A percentile compares a stretch with the other conserved stretches of the same genome.
These are phyloP conservation scores for Fregata magnificens DNA, from an alignment of 2,113 vertebrate species.

Conservation along the genomic window DNA sequence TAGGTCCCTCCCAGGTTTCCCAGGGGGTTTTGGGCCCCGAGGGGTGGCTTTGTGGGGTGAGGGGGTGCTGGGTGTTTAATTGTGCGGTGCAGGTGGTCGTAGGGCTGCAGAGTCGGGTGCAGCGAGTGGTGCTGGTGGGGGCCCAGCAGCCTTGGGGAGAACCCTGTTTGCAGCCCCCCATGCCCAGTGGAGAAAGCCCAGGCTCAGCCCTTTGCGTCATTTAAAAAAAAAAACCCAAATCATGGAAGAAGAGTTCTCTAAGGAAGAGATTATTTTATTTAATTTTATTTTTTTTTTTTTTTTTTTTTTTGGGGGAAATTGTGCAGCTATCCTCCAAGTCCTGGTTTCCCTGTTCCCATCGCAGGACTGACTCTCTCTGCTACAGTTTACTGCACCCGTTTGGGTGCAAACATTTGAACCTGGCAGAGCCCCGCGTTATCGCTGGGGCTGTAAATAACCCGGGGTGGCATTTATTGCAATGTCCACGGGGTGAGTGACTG, in stretches of 20 bases:
- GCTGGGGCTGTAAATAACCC: neutral
- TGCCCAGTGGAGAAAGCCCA: neutral
- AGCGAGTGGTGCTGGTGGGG: neutral
- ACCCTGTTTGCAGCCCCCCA: neutral
- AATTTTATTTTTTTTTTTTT: neutral
- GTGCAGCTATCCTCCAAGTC: neutral
- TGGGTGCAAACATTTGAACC: neutral
- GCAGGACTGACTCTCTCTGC: neutral
- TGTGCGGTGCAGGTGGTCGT: neutral
- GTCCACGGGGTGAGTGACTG: neutral
- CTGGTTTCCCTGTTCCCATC: neutral
- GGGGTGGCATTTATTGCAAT: neutral
- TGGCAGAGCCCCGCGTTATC: neutral
- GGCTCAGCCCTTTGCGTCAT: neutral
- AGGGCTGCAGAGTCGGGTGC: neutral
- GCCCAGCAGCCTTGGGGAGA: rapidly evolving
- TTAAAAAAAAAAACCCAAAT: neutral
- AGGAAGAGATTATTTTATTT: neutral
- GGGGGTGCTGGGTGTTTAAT: neutral
- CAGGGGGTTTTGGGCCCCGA: neutral
- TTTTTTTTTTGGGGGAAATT: neutral
- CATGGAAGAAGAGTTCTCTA: neutral
- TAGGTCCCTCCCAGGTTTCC: neutral
- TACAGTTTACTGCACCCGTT: neutral
- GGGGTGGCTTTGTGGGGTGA: neutral